These are phyloP conservation scores for Chroicocephalus ridibundus DNA, from an alignment of 2,113 vertebrate genomes.

Conservation along the genomic window DNA sequence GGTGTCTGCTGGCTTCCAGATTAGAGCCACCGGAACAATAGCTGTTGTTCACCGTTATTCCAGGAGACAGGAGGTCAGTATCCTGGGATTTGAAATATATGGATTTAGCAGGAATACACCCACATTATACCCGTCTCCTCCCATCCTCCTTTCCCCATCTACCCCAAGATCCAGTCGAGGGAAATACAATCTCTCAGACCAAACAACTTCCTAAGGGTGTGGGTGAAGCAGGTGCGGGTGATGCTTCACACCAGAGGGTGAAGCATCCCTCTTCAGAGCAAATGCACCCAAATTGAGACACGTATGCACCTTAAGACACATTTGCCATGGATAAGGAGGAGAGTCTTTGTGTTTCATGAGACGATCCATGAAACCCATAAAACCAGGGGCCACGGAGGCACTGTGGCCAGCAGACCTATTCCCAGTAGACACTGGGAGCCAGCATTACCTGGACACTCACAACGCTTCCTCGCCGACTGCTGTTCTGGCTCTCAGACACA, in stretches of 20 bases:
- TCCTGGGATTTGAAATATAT: slow-evolving; percentile 76
- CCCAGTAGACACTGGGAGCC: background rate
- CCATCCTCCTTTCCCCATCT: background rate
- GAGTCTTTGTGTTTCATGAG: background rate
- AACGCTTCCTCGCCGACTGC: slow-evolving; percentile 88
- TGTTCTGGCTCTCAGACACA: slow-evolving; percentile 90
- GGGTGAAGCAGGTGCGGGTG: background rate
- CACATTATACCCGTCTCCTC: background rate
- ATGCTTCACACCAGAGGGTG: background rate
- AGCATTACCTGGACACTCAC: slow-evolving; percentile 87
- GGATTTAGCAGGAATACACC: background rate
- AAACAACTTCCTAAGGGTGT: background rate
- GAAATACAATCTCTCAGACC: background rate
- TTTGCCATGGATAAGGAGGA: background rate
- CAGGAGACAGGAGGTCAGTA: slow-evolving; percentile 90
- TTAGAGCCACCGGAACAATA: slow-evolving; percentile 80
- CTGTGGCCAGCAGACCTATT: background rate
- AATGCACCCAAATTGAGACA: background rate
- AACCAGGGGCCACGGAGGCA: background rate
- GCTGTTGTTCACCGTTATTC: slow-evolving; percentile 80
- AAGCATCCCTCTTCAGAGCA: background rate
- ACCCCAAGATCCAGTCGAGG: background rate
- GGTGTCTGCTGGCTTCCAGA: slow-evolving; percentile 89
- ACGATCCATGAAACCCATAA: too few species aligned
- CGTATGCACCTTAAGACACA: background rate